These are phyloP conservation scores for Microcebus ravelobensis DNA, from an alignment of 2,113 vertebrate genomes.

Conservation along the genomic window DNA sequence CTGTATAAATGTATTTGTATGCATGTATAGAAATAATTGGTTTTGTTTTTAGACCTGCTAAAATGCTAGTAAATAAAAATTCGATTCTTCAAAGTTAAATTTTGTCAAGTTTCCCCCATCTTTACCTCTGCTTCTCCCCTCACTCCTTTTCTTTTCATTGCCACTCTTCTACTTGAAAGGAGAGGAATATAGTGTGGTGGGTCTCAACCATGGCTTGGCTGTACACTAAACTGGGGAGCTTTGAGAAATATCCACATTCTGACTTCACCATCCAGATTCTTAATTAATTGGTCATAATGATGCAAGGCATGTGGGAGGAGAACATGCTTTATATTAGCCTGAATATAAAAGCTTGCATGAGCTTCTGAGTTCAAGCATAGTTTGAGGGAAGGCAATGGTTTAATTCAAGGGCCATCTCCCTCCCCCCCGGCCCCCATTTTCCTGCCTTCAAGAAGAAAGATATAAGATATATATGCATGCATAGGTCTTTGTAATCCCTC, in stretches of 20 bases:
- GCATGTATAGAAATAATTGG: neutral
- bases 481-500: neutral
- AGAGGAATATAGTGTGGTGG: neutral
- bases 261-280: neutral
- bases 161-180: neutral
- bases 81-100: neutral
- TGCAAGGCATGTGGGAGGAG: neutral
- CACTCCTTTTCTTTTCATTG: neutral
- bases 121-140: neutral
- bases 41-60: slow-evolving; percentile 23
- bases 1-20: neutral
- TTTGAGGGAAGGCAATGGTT: neutral
- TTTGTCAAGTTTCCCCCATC: neutral
- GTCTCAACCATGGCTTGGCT: neutral
- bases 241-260: neutral
- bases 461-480: neutral
- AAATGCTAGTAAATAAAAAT: slow-evolving; percentile 20
- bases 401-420: neutral
- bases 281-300: slow-evolving; percentile 33
- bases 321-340: neutral
- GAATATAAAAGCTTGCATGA: neutral
- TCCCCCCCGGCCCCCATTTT: neutral
- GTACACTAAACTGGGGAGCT: neutral
- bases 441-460: neutral
- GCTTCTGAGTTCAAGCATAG: neutral